A percentile compares a stretch with the other conserved stretches of the same genome.
phyloP scores from a whole-genome alignment of 2,797 vertebrate genomes.

The Cygnus olor region DNA sequence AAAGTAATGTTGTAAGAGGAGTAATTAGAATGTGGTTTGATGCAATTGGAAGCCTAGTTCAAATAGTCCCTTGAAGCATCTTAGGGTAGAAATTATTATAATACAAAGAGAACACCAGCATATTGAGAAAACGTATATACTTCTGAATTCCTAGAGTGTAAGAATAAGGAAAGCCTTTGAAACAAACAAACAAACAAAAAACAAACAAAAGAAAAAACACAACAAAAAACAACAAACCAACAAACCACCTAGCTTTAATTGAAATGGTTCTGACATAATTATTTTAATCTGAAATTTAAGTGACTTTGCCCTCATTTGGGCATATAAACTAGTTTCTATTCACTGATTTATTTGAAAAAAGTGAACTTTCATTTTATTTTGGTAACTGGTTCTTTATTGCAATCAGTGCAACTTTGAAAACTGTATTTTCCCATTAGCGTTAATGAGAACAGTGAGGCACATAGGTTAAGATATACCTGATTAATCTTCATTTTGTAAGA shows the following conservation, averaged over 20 bases:
- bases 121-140: neutral
- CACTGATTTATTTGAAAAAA: neutral
- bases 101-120: neutral
- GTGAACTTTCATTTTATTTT: neutral
- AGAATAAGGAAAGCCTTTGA: neutral
- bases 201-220: neutral
- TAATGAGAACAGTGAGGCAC: slow-evolving; percentile 27
- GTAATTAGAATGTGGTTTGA: slow-evolving; percentile 52
- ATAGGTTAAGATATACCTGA: slow-evolving; percentile 6
- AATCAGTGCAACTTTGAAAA: neutral
- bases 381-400: neutral
- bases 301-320: neutral
- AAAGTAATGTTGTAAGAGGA: slow-evolving; percentile 28
- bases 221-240: neutral
- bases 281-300: slow-evolving; percentile 12
- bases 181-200: neutral
- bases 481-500: slow-evolving; percentile 26
- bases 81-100: neutral
- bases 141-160: neutral
- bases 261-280: neutral
- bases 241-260: neutral
- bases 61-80: slow-evolving; percentile 43
- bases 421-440: neutral
- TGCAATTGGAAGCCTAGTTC: slow-evolving; percentile 21
- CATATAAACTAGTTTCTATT: neutral